phyloP scores from a whole-genome alignment of 2,113 vertebrate species.

The Brachirus orientalis region DNA sequence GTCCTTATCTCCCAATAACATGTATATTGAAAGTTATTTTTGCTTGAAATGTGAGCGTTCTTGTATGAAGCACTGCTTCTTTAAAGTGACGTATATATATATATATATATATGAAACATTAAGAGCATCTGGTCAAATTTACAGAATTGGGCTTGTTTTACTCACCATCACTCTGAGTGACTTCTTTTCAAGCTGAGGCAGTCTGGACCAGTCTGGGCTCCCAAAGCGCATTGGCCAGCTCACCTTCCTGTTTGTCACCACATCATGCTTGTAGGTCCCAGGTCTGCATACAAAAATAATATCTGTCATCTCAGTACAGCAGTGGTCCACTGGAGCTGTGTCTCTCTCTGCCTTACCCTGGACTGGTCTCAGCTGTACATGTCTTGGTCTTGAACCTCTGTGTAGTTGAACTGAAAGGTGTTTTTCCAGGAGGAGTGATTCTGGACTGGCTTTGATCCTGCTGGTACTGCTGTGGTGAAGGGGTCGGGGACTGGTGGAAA shows the following conservation, averaged over 20 bases:
- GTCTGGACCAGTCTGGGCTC: conserved; percentile 85
- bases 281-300: conserved; percentile 76
- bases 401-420: conserved; percentile 76
- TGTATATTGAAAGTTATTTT: too few species aligned
- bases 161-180: conserved; percentile 83
- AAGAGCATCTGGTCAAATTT: too few species aligned
- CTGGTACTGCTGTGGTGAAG: conserved; percentile 81
- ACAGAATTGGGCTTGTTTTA: not conserved
- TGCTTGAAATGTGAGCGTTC: too few species aligned
- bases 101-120: too few species aligned
- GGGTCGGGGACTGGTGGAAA: conserved; percentile 70
- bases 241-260: conserved; percentile 69
- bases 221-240: conserved; percentile 90
- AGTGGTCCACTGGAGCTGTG: not conserved
- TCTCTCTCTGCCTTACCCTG: conserved; percentile 78
- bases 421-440: conserved; percentile 56
- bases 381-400: conserved; percentile 61
- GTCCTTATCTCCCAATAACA: too few species aligned
- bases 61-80: too few species aligned
- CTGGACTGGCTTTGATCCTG: conserved; percentile 40
- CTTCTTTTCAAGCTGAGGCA: conserved; percentile 75
- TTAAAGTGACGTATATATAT: too few species aligned
- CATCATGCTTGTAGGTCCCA: conserved; percentile 76
- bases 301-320: conserved; percentile 1
- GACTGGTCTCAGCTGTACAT: conserved; percentile 49